These are phyloP conservation scores for Nasonia oneida DNA, from an alignment of 2,888 invertebrate genomes.

Conservation along the genomic window DNA sequence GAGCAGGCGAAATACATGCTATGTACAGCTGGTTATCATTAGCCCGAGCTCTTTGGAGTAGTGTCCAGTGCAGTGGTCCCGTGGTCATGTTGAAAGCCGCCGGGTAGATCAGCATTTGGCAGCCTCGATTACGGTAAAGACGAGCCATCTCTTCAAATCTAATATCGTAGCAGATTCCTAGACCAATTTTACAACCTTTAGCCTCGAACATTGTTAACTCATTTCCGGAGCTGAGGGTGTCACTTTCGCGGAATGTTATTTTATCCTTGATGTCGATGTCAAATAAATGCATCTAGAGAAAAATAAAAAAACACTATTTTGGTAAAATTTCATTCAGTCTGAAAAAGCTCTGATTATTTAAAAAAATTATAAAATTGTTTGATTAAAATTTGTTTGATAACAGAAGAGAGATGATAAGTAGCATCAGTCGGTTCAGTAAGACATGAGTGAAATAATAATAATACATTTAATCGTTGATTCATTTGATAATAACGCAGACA, in stretches of 20 bases:
- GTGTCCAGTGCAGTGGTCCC: constrained; percentile 95
- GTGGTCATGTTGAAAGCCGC: constrained; percentile 98
- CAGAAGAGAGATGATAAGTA: no score
- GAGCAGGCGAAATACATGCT: constrained; percentile 91
- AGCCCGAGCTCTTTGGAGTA: constrained; percentile 90
- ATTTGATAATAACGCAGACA: no score
- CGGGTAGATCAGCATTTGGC: constrained; percentile 93
- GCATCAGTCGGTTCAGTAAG: not conserved
- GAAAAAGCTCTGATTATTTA: no score
- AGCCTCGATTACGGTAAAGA: constrained; percentile 85
- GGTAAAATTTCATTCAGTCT: not conserved
- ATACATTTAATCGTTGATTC: no score
- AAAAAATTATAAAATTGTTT: no score
- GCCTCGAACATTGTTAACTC: constrained; percentile 87
- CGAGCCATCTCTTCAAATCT: constrained; percentile 94
- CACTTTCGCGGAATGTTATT: constrained; percentile 96
- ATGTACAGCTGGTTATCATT: constrained; percentile 95
- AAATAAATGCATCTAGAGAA: constrained; percentile 91
- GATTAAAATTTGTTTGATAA: no score
- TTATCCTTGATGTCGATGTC: constrained; percentile 97
- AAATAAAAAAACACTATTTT: not conserved
- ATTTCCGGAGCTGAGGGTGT: constrained; percentile 88
- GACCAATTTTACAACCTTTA: constrained; percentile 87
- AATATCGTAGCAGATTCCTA: constrained; percentile 97
- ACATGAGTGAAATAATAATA: no score